Conservation (phyloP, 2,113 vertebrate genomes). For the Ceratotherium simum region DNA sequence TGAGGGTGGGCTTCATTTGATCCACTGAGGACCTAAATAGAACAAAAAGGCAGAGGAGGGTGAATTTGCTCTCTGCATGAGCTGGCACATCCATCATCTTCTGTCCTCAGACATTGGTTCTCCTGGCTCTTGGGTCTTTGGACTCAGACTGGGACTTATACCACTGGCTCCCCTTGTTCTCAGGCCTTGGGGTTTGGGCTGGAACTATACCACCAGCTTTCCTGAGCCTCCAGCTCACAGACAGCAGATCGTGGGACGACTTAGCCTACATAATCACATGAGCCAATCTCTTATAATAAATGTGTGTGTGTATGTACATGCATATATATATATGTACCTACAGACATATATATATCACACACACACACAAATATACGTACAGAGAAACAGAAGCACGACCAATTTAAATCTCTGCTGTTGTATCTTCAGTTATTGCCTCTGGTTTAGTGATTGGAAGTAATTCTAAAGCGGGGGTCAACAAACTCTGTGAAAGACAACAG, state of each 20-base stretch:
- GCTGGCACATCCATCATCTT: background rate
- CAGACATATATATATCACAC: background rate
- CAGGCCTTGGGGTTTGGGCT: background rate
- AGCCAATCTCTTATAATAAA: background rate
- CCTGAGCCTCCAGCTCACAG: background rate
- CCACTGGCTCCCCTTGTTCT: background rate
- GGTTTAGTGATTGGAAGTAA: background rate
- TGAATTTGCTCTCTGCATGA: background rate
- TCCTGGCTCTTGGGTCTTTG: background rate
- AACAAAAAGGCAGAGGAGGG: background rate
- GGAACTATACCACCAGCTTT: background rate
- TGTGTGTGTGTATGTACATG: background rate
- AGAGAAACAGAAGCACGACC: background rate
- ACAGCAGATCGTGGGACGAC: background rate
- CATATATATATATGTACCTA: background rate
- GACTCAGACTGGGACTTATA: background rate
- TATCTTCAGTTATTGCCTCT: background rate
- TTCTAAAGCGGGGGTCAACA: background rate
- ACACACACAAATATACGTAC: background rate
- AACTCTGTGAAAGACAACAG: background rate
- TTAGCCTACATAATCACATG: background rate
- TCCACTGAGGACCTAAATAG: background rate
- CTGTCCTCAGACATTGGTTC: background rate
- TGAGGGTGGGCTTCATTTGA: background rate
- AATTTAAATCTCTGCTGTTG: background rate